Evolutionary conservation across 1,140 invertebrate species (phyloP).

Genomic region (Heterodera schachtii): DNA sequence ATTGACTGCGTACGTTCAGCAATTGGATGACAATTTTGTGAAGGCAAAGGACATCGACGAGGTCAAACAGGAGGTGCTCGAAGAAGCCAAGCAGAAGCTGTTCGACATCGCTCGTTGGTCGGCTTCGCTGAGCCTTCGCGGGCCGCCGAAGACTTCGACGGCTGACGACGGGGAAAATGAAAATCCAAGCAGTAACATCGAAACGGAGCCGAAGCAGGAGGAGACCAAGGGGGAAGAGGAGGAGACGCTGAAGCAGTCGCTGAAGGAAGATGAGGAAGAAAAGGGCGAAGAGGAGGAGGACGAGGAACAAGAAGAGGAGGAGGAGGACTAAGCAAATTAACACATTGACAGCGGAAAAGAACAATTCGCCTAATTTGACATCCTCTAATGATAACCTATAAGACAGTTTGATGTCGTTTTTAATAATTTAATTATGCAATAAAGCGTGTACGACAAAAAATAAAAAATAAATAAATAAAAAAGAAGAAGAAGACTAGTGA

Average conservation of each 20-base stretch:
- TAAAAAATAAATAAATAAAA: too few species aligned
- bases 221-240: neutral
- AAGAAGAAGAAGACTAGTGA: too few species aligned
- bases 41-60: constrained; percentile 19
- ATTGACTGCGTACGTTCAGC: constrained; percentile 1
- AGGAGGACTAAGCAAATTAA: neutral
- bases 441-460: too few species aligned
- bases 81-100: constrained; percentile 8
- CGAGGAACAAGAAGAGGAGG: neutral
- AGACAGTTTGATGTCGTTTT: too few species aligned
- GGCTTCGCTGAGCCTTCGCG: constrained; percentile 1
- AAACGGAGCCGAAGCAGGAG: neutral
- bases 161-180: neutral
- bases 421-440: too few species aligned
- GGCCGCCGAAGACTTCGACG: neutral
- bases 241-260: neutral
- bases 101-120: constrained; percentile 11
- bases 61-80: constrained; percentile 12
- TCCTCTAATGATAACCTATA: too few species aligned
- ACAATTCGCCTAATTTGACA: too few species aligned
- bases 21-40: constrained; percentile 11
- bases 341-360: too few species aligned
- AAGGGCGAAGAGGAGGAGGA: neutral
- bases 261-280: neutral
- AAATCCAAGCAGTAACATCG: neutral